Conservation (phyloP, 2,797 vertebrate genomes). For the Prionace glauca region DNA sequence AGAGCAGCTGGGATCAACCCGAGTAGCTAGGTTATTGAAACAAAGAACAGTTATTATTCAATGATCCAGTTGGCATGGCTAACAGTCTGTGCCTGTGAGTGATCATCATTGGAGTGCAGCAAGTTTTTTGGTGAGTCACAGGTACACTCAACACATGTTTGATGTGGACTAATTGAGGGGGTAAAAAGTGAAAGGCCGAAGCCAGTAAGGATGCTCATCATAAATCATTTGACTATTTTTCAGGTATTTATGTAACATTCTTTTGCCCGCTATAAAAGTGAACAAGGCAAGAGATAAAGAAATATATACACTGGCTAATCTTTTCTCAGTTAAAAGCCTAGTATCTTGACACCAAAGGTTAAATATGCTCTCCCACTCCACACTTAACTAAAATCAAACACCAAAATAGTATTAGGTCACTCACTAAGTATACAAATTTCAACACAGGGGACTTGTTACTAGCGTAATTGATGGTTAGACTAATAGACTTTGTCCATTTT, state of each 20-base stretch:
- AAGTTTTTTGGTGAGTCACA: neutral
- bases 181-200: neutral
- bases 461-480: neutral
- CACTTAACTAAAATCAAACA: conserved; percentile 7
- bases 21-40: conserved; percentile 4
- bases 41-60: conserved; percentile 19
- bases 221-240: neutral
- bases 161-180: neutral
- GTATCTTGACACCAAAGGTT: neutral
- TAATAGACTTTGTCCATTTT: neutral
- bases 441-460: neutral
- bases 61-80: neutral
- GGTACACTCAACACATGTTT: neutral
- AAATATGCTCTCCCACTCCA: neutral
- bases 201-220: neutral
- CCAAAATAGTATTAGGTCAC: neutral
- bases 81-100: neutral
- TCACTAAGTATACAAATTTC: neutral
- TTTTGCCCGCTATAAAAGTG: neutral
- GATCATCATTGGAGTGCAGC: neutral
- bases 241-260: neutral
- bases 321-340: neutral
- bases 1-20: conserved; percentile 41
- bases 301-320: neutral
- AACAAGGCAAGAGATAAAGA: neutral